Evolutionary conservation across 1,140 invertebrate species (phyloP).

Genomic region (Drosophila erecta): DNA sequence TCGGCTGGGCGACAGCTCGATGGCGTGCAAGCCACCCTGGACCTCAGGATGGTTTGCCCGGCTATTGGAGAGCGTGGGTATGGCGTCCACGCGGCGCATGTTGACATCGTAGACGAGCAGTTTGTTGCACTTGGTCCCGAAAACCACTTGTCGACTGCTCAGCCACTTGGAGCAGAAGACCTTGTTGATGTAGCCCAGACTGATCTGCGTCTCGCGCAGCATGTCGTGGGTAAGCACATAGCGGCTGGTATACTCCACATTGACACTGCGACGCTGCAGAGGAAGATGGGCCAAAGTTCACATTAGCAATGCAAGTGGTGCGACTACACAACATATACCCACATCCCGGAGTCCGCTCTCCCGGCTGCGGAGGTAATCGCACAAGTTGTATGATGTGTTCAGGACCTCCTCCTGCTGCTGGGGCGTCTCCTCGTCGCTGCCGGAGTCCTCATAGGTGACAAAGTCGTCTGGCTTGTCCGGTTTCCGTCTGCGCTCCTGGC

Average conservation of each 20-base stretch:
- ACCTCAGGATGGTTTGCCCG: conserved; percentile 86
- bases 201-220: conserved; percentile 93
- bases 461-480: conserved; percentile 95
- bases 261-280: conserved; percentile 87
- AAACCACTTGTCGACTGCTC: conserved; percentile 96
- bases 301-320: conserved; percentile 9
- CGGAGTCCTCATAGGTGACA: conserved; percentile 93
- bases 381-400: conserved; percentile 93
- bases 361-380: conserved; percentile 92
- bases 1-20: conserved; percentile 96
- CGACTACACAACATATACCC: conserved; percentile 27
- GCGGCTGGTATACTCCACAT: conserved; percentile 91
- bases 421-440: conserved; percentile 91
- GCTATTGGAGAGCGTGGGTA: conserved; percentile 91
- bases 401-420: conserved; percentile 89
- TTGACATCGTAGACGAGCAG: conserved; percentile 93
- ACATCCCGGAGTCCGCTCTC: conserved; percentile 90
- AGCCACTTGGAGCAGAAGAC: conserved; percentile 98
- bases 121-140: conserved; percentile 99
- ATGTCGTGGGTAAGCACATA: conserved; percentile 95
- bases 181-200: conserved; percentile 95
- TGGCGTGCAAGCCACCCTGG: conserved; percentile 95
- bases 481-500: conserved; percentile 90
- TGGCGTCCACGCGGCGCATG: conserved; percentile 92
- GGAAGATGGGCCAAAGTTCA: conserved; percentile 9